Percentiles rank a stretch among this genome's conserved stretches.
Evolutionary conservation across 2,888 invertebrate species (phyloP).

Genomic region (Mystacides longicornis): DNA sequence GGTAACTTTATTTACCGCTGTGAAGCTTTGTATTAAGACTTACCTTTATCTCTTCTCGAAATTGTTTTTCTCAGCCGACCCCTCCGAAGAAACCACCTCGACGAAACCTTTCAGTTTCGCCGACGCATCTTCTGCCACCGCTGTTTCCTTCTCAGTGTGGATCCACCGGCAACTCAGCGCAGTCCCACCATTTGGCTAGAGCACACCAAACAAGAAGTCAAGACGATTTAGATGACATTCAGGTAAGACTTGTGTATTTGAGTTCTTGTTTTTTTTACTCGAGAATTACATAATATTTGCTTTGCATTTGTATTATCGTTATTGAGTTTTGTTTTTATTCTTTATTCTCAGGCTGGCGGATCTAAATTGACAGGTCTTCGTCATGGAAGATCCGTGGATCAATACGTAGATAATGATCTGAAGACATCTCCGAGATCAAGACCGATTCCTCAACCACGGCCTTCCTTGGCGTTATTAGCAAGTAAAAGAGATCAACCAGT

Average conservation of each 20-base stretch:
- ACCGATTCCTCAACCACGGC: constrained; percentile 42
- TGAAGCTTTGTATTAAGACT: too few relatives aligned
- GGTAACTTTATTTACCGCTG: too few relatives aligned
- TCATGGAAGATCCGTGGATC: constrained; percentile 68
- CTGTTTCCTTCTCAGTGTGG: constrained; percentile 40
- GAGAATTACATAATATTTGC: background rate
- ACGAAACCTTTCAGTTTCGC: constrained; percentile 77
- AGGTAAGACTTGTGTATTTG: constrained; percentile 31
- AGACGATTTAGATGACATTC: constrained; percentile 59
- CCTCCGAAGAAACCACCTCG: constrained; percentile 87
- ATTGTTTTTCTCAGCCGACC: constrained; percentile 52
- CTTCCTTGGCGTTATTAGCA: constrained; percentile 32
- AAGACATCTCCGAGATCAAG: constrained; percentile 42
- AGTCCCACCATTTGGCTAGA: constrained; percentile 56
- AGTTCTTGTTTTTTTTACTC: background rate
- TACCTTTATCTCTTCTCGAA: too few relatives aligned
- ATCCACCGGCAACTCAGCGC: constrained; percentile 38
- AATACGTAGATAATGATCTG: constrained; percentile 65
- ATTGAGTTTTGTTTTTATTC: background rate
- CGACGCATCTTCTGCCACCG: constrained; percentile 63
- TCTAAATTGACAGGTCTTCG: constrained; percentile 51
- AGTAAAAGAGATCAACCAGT: constrained; percentile 56
- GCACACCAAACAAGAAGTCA: constrained; percentile 61
- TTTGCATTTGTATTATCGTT: background rate
- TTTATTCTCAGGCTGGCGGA: constrained; percentile 46